Percentiles rank a stretch among this genome's conserved stretches.
Conservation (phyloP, 2,113 vertebrate genomes). For the Anolis carolinensis region DNA sequence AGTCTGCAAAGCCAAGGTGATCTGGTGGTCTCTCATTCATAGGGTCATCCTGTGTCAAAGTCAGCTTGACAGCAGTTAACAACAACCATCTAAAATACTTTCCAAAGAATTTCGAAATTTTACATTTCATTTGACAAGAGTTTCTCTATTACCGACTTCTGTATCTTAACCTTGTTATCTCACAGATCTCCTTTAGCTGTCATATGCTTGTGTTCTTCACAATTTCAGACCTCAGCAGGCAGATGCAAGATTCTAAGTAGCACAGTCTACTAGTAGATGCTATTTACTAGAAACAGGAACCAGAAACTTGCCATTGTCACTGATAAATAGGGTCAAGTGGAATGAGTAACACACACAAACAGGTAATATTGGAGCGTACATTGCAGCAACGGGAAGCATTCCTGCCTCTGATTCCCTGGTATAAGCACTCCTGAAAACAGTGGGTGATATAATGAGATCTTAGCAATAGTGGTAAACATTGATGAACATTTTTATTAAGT, state of each 20-base stretch:
- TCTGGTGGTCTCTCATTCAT: too few species aligned
- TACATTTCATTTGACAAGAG: too few species aligned
- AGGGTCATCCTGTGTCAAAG: too few species aligned
- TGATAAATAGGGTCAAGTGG: neutral
- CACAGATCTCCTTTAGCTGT: too few species aligned
- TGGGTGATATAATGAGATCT: neutral
- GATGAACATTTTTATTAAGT: neutral
- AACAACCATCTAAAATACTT: too few species aligned
- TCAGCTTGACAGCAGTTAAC: too few species aligned
- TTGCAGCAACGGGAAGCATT: neutral
- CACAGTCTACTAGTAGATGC: too few species aligned
- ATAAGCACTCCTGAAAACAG: neutral
- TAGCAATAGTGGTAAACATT: neutral
- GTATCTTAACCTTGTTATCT: too few species aligned
- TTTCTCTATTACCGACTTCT: too few species aligned
- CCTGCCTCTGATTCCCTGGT: fast-evolving
- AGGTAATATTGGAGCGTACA: neutral
- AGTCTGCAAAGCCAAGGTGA: too few species aligned
- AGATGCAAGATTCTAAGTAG: neutral
- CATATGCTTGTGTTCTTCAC: too few species aligned
- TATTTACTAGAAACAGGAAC: neutral
- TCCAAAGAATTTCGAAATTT: too few species aligned
- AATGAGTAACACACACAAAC: neutral
- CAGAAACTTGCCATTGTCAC: neutral
- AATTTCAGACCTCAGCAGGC: neutral